Evolutionary conservation across 2,888 invertebrate species (phyloP).

Genomic region (Blastobasis adustella): DNA sequence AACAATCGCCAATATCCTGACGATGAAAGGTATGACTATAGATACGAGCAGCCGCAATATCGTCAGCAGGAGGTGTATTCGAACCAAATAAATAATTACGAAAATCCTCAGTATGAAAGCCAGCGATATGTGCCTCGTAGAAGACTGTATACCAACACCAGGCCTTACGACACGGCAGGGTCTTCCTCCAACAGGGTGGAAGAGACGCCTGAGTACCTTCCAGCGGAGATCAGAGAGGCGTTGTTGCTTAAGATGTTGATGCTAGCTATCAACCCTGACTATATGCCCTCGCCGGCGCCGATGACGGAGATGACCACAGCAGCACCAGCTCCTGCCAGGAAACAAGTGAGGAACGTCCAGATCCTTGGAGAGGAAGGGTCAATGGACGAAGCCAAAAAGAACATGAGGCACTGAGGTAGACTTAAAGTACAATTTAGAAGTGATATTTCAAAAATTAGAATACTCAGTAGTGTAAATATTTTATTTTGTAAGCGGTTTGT

Average conservation of each 20-base stretch:
- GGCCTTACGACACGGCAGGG: constrained; percentile 57
- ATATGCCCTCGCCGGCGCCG: constrained; percentile 54
- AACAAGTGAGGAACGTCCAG: constrained; percentile 81
- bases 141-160: constrained; percentile 39
- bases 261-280: constrained; percentile 80
- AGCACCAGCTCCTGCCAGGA: constrained; percentile 66
- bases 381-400: constrained; percentile 44
- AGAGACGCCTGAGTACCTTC: constrained; percentile 76
- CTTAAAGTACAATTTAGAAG: constrained; percentile 30
- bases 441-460: constrained; percentile 28
- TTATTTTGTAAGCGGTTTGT: constrained; percentile 40
- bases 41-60: constrained; percentile 50
- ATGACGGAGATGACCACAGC: constrained; percentile 64
- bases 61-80: constrained; percentile 50
- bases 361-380: constrained; percentile 79
- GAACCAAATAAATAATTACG: constrained; percentile 49
- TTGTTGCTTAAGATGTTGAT: constrained; percentile 82
- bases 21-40: constrained; percentile 57
- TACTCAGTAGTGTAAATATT: constrained; percentile 56
- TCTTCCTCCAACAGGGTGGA: constrained; percentile 59
- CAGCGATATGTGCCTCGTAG: constrained; percentile 62
- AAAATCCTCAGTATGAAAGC: constrained; percentile 58
- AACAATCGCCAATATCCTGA: constrained; percentile 43
- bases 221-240: constrained; percentile 82
- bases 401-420: constrained; percentile 37